Percentiles rank a stretch among this genome's conserved stretches.
phyloP scores from a whole-genome alignment of 2,888 invertebrate species.

The Mantis religiosa region DNA sequence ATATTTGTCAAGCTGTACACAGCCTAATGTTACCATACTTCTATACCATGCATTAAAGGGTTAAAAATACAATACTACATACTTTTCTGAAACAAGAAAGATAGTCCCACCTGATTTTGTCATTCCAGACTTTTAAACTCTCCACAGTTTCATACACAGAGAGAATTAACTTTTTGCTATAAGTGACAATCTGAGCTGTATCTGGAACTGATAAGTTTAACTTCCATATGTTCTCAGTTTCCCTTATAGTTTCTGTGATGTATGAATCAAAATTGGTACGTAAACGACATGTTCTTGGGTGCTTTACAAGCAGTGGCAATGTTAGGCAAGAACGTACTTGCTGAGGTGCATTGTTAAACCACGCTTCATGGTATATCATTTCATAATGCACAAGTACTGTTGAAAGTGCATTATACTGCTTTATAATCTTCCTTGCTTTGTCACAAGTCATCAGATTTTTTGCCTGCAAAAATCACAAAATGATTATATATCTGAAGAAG shows the following conservation, averaged over 20 bases:
- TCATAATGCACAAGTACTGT: conserved; percentile 80
- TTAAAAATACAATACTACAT: no score
- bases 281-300: conserved; percentile 57
- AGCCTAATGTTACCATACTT: no score
- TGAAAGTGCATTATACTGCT: conserved; percentile 72
- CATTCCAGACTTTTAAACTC: conserved; percentile 58
- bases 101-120: conserved; percentile 41
- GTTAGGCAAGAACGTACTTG: conserved; percentile 61
- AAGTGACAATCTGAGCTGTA: conserved; percentile 68
- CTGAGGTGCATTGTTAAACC: conserved; percentile 66
- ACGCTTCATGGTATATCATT: conserved; percentile 75
- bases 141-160: conserved; percentile 59
- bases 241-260: conserved; percentile 65
- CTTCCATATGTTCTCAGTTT: conserved; percentile 78
- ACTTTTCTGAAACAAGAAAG: neutral
- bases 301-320: conserved; percentile 65
- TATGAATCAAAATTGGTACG: conserved; percentile 57
- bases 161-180: conserved; percentile 66
- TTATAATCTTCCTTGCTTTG: conserved; percentile 68
- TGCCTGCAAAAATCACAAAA: conserved; percentile 23
- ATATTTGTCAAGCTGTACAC: no score
- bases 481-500: no score
- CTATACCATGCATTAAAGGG: no score
- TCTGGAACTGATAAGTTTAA: conserved; percentile 71
- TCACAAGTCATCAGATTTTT: conserved; percentile 52